These are phyloP conservation scores for Triops cancriformis DNA, from an alignment of 1,140 invertebrate genomes.

Conservation along the genomic window DNA sequence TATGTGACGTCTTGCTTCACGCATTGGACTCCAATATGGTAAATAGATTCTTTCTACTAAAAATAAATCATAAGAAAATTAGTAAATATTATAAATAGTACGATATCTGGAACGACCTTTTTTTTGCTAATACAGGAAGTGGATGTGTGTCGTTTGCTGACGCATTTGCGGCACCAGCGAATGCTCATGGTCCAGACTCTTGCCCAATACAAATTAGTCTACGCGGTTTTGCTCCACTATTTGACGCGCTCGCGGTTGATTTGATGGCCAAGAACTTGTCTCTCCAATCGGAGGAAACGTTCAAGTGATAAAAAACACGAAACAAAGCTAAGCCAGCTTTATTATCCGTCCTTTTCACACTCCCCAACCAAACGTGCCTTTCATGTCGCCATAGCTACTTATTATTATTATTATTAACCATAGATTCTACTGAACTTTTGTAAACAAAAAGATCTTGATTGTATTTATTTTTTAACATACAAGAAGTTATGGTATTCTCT, in stretches of 20 bases:
- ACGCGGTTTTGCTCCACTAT: slow-evolving; percentile 71
- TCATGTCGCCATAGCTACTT: background rate
- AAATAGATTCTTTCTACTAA: slow-evolving; percentile 29
- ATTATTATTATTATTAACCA: background rate
- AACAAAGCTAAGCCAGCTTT: background rate
- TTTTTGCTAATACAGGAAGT: slow-evolving; percentile 51
- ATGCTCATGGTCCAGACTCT: slow-evolving; percentile 78
- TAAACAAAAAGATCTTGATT: background rate
- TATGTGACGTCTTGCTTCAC: slow-evolving; percentile 68
- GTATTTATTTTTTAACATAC: slow-evolving; percentile 13
- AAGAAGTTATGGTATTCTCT: background rate
- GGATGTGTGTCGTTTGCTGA: slow-evolving; percentile 65
- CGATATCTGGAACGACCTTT: too few species aligned
- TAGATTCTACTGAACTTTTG: background rate
- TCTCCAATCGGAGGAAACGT: background rate
- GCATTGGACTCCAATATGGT: slow-evolving; percentile 81
- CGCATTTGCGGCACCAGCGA: slow-evolving; percentile 66
- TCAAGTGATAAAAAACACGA: background rate
- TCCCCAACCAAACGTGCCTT: background rate
- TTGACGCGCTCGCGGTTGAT: slow-evolving; percentile 77
- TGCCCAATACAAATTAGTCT: slow-evolving; percentile 82
- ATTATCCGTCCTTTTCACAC: background rate
- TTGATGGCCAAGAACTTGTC: slow-evolving; percentile 38
- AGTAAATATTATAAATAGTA: too few species aligned
- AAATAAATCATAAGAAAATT: too few species aligned